Percentiles rank a stretch among this genome's conserved stretches.
These are phyloP conservation scores for Apis cerana DNA, from an alignment of 1,140 invertebrate species.

Conservation along the genomic window DNA sequence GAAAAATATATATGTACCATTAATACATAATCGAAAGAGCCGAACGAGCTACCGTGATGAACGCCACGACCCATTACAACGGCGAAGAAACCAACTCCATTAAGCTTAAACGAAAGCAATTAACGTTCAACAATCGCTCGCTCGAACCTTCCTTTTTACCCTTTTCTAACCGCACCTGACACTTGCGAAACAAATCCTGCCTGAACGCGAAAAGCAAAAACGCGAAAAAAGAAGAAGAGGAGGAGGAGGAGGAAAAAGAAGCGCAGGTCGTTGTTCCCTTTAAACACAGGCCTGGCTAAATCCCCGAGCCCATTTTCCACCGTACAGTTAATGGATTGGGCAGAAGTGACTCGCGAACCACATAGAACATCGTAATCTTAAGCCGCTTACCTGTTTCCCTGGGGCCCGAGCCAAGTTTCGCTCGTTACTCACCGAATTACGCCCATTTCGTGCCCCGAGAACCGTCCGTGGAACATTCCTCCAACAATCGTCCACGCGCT, in stretches of 20 bases:
- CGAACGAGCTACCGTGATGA: too few species aligned
- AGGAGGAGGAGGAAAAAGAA: neutral
- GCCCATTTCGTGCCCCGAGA: constrained; percentile 8
- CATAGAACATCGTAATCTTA: neutral
- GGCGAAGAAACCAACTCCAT: too few species aligned
- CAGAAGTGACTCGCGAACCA: too few species aligned
- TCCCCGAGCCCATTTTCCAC: constrained; percentile 3
- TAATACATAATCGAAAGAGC: too few species aligned
- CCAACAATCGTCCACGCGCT: too few species aligned
- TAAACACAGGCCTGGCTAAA: neutral
- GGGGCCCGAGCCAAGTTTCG: neutral
- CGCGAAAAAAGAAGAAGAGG: neutral
- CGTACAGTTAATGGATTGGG: constrained; percentile 17
- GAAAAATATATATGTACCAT: too few species aligned
- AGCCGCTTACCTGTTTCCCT: constrained; percentile 26
- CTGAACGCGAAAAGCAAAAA: too few species aligned
- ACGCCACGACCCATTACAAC: too few species aligned
- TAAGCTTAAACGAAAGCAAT: too few species aligned
- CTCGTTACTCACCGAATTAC: constrained; percentile 52
- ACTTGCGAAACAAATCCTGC: neutral
- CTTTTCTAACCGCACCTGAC: neutral
- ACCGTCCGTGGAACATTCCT: too few species aligned
- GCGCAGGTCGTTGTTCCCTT: neutral
- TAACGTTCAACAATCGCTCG: too few species aligned
- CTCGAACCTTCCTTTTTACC: too few species aligned